A percentile compares a stretch with the other conserved stretches of the same genome.
These are phyloP conservation scores for Ciconia stormi DNA, from an alignment of 2,113 vertebrate genomes.

Conservation along the genomic window DNA sequence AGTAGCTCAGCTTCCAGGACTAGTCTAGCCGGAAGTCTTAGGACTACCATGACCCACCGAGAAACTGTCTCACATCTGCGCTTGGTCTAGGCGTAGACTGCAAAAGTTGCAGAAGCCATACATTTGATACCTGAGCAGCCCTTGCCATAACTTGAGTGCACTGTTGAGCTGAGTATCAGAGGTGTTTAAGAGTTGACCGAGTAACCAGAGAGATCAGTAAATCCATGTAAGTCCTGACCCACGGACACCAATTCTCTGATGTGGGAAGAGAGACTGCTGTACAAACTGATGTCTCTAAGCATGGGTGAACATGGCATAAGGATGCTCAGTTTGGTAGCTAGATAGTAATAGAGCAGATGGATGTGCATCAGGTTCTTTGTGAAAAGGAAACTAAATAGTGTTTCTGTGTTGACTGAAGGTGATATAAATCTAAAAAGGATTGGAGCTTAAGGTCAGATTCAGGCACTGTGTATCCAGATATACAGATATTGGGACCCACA, in stretches of 20 bases:
- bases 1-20: not conserved
- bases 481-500: fast-evolving
- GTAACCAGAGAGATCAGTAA: not conserved
- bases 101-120: not conserved
- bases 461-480: not conserved
- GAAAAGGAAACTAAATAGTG: not conserved
- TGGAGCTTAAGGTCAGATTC: not conserved
- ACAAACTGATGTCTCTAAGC: not conserved
- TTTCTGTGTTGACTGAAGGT: not conserved
- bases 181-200: not conserved
- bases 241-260: not conserved
- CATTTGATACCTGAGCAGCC: not conserved
- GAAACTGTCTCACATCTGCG: not conserved
- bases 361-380: not conserved
- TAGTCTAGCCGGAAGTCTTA: not conserved
- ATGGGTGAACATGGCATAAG: not conserved
- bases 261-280: not conserved
- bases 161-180: not conserved
- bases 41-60: not conserved
- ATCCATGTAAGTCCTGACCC: not conserved
- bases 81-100: not conserved
- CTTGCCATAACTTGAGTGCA: not conserved
- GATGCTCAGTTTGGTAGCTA: not conserved
- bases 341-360: not conserved
- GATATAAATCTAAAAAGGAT: not conserved